Evolutionary conservation across 2,888 invertebrate species (phyloP), one percentile per base, ranked within the genome.

Genomic region (Cosmopolites sordidus): DNA sequence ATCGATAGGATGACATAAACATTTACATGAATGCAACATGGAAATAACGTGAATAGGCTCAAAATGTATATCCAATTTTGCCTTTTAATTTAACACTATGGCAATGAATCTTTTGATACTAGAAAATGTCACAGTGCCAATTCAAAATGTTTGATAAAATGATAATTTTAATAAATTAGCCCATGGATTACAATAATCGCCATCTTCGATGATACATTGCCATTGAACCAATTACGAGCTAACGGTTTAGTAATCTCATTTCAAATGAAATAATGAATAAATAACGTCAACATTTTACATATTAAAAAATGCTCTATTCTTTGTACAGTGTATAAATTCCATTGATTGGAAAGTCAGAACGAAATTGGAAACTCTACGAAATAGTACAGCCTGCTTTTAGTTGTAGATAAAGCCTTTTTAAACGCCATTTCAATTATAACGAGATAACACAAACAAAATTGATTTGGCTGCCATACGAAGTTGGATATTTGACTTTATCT

Each of bases 71-170:
- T 22, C 22, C 22, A 22, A 22, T 22, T 33, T 33, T 33, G 33
- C 33, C 12, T 12, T 33, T 33, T 33, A 33, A 33, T 33, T 33
- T 33, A 33, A 11, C 11, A 33, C 12, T 33, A 33, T n/a, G 11
- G 33, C 33, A 33, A 33, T 33, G 33, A 33, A 33, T 33, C 33
- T 33, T 12, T 12, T 33, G 33, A 12, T 33, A 12, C 11, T 33
- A 12, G 33, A 33, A 33, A 33, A n/a, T 33, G 33, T 33, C 33
- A 33, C n/a, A 33, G 33, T 12, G 11, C 54, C 43, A 54, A 50
- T 52, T 52, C 48, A 51, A 52, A 56, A 56, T 56, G 51, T 45
- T 51, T 49, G 56, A 56, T 56, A 52, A 56, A 56, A 56, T 51
- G 49, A 52, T 56, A 51, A 56, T 52, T 56, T 56, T 49, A 48